Evolutionary conservation across 35 echinoderm and acorn worm genomes (phyloP), one percentile per base, ranked within the genome.

Genomic region (Acanthaster planci): DNA sequence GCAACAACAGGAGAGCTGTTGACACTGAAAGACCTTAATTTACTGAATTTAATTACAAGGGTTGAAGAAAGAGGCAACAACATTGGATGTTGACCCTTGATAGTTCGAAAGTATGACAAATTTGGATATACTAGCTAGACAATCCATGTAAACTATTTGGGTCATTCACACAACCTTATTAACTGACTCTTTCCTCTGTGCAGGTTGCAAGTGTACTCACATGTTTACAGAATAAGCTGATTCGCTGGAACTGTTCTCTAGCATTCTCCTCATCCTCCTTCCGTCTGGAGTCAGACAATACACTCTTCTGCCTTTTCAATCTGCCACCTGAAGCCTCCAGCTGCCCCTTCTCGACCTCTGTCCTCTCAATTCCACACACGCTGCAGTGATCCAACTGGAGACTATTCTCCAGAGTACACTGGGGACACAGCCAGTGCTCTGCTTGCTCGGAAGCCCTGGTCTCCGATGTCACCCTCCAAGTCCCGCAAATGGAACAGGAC

Each of bases 181-280:
- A n/a, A n/a, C n/a, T n/a, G n/a, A n/a, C n/a, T 6, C 42, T 47
- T 47, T 4, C 42, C 4, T 47, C 4, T 6, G 42, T 4, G 42
- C 4, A 12, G 42, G 42, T 47, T 47, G 12, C 42, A 30, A 52
- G 16, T 40, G 50, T 50, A 75, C 89, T 77, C 79, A 97, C 94
- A 86, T 81, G 32, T 86, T 89, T 89, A 76, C 94, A 97, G 58
- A 91, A 92, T 14, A 79, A 40, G 18, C 80, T 82, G 75, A 97
- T 93, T 52, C 67, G 64, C 54, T 93, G 59, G 76, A 90, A 87
- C 57, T 86, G 77, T 47, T 89, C 84, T 35, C 60, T 78, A 29
- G 94, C 94, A 37, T 26, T 58, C 29, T 90, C 78, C 7, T 77
- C 85, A 85, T 97, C 94, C 54, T 87, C 52, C 39, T 90, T 90